Evolutionary conservation across 2,888 invertebrate genomes (phyloP).

Genomic region (Papilio demoleus): DNA sequence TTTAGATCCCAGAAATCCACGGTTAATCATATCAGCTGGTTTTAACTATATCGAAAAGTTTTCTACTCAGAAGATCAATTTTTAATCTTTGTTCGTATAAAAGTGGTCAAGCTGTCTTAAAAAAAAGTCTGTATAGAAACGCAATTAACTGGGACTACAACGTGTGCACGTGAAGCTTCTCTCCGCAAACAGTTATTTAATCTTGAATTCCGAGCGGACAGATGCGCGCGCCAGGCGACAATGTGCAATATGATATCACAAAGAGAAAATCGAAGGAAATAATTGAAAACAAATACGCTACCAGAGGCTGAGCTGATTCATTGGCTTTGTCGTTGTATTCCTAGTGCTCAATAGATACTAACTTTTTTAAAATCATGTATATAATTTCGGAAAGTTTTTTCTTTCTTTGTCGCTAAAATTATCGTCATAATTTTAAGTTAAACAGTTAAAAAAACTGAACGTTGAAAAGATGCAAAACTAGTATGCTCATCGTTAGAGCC

Average conservation of each 20-base stretch:
- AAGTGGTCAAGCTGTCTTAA: neutral
- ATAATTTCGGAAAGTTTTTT: neutral
- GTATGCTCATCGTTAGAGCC: conserved; percentile 21
- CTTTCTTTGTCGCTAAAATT: neutral
- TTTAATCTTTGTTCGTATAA: neutral
- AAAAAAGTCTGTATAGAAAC: conserved; percentile 28
- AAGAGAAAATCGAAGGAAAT: neutral
- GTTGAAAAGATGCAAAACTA: conserved; percentile 7
- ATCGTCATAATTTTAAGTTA: neutral
- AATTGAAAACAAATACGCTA: conserved; percentile 2
- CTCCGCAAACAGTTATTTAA: conserved; percentile 33
- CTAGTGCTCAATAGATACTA: neutral
- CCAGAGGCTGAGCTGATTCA: neutral
- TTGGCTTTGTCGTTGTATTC: neutral
- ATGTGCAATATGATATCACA: conserved; percentile 7
- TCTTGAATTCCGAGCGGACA: conserved; percentile 21
- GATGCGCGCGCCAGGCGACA: neutral
- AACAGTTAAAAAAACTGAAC: neutral
- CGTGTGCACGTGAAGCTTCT: conserved; percentile 30
- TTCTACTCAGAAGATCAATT: neutral
- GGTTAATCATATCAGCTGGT: too few species aligned
- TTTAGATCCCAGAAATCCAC: too few species aligned
- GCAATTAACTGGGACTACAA: conserved; percentile 28
- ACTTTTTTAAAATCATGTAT: neutral
- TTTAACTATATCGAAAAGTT: too few species aligned